Percentiles rank a stretch among this genome's conserved stretches.
Evolutionary conservation across 2,888 invertebrate species (phyloP).

Genomic region (Acleris emargana): DNA sequence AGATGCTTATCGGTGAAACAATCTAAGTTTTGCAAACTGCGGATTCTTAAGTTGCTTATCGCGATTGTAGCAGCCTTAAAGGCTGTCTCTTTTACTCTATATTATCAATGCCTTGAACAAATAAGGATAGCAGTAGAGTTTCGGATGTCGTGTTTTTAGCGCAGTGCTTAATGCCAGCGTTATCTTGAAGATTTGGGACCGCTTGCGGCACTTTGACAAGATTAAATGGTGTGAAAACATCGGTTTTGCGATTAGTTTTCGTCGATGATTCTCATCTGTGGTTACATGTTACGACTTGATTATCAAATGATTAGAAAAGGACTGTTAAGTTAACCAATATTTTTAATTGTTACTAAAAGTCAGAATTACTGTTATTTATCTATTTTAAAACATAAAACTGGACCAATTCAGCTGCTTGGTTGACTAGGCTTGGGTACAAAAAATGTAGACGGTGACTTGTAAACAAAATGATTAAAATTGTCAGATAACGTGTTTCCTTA

Average conservation of each 20-base stretch:
- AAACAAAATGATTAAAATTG: no score
- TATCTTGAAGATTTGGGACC: conserved; percentile 22
- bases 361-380: no score
- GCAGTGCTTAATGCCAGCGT: conserved; percentile 11
- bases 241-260: conserved; percentile 18
- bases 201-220: conserved; percentile 28
- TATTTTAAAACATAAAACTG: no score
- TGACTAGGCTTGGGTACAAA: no score
- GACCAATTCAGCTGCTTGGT: no score
- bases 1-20: conserved; percentile 78
- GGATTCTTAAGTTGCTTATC: conserved; percentile 46
- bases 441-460: no score
- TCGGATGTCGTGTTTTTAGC: background rate
- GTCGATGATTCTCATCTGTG: background rate
- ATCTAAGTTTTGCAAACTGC: conserved; percentile 71
- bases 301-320: conserved; percentile 10
- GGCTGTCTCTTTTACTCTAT: background rate
- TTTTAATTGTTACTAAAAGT: no score
- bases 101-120: background rate
- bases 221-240: conserved; percentile 35
- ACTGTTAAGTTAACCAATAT: background rate
- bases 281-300: conserved; percentile 6
- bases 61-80: conserved; percentile 7
- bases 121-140: background rate
- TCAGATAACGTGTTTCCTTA: no score